Percentiles rank a stretch among this genome's conserved stretches.
phyloP scores from a whole-genome alignment of 2,113 vertebrate species.

The Hiodon alosoides region DNA sequence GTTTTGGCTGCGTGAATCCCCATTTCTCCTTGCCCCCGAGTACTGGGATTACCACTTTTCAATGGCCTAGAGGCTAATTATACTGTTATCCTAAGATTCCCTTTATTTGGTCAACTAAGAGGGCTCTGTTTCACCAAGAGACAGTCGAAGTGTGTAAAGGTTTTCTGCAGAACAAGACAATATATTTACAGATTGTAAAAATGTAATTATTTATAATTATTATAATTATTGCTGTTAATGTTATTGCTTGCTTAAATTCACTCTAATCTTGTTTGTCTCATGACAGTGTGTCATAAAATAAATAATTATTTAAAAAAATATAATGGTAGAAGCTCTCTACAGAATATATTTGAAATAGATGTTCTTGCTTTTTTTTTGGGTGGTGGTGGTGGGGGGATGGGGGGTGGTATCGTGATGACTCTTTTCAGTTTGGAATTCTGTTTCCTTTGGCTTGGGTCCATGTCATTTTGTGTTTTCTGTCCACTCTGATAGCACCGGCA shows the following conservation, averaged over 20 bases:
- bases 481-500: slow-evolving; percentile 43
- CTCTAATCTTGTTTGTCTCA: slow-evolving; percentile 58
- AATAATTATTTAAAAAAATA: slow-evolving; percentile 55
- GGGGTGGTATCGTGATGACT: slow-evolving; percentile 23
- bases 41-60: slow-evolving; percentile 27
- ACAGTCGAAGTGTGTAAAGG: slow-evolving; percentile 70
- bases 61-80: slow-evolving; percentile 19
- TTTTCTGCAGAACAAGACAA: slow-evolving; percentile 69
- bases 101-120: slow-evolving; percentile 45
- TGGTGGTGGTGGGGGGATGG: too few species aligned
- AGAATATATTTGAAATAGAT: slow-evolving; percentile 34
- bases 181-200: slow-evolving; percentile 69
- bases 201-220: slow-evolving; percentile 56
- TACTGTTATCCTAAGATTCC: slow-evolving; percentile 37
- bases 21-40: slow-evolving; percentile 45
- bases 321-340: slow-evolving; percentile 47
- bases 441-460: slow-evolving; percentile 20
- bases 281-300: slow-evolving; percentile 63
- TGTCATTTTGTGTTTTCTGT: slow-evolving; percentile 12
- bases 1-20: slow-evolving; percentile 54
- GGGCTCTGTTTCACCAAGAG: slow-evolving; percentile 71
- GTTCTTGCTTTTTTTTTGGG: slow-evolving; percentile 6
- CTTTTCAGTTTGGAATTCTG: slow-evolving; percentile 22
- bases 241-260: slow-evolving; percentile 64
- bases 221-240: slow-evolving; percentile 52